These are phyloP conservation scores for Hipposideros larvatus DNA, from an alignment of 2,797 vertebrate species.

Conservation along the genomic window DNA sequence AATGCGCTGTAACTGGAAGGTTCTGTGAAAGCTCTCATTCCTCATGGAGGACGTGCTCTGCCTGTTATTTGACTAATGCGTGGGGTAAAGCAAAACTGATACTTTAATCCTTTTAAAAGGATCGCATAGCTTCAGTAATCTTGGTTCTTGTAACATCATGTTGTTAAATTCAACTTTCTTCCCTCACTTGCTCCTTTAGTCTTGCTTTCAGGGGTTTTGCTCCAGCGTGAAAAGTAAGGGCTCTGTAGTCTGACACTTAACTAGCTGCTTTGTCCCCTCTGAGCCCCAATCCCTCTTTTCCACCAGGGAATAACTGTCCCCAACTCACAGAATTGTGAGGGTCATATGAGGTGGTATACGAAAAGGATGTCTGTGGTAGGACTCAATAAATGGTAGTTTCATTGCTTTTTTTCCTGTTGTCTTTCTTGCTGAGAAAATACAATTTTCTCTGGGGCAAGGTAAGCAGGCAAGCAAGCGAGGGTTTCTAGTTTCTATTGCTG, in stretches of 20 bases:
- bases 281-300: neutral
- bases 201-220: neutral
- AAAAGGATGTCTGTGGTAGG: neutral
- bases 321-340: neutral
- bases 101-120: neutral
- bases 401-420: neutral
- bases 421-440: neutral
- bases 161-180: neutral
- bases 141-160: neutral
- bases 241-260: neutral
- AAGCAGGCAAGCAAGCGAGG: neutral
- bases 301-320: neutral
- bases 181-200: neutral
- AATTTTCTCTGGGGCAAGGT: neutral
- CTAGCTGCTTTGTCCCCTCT: neutral
- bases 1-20: neutral
- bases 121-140: neutral
- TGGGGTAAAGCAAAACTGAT: neutral
- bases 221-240: neutral
- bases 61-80: neutral
- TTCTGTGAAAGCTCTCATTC: neutral
- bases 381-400: neutral
- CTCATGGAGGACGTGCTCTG: fast-evolving
- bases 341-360: neutral
- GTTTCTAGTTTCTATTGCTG: neutral